These are phyloP conservation scores for Coranthus polyacanthus DNA, from an alignment of 2,797 vertebrate genomes.

Conservation along the genomic window DNA sequence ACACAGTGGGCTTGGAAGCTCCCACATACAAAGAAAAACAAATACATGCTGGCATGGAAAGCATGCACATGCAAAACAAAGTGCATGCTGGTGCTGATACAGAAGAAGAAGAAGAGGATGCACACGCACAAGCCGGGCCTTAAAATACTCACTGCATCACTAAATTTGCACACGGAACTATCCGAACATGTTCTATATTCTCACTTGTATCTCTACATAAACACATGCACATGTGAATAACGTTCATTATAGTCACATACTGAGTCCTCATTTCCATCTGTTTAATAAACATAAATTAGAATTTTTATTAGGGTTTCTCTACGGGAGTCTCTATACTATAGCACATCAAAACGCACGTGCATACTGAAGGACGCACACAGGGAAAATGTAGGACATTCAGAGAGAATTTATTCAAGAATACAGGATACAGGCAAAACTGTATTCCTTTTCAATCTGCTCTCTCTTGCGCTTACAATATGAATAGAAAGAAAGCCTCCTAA, in stretches of 20 bases:
- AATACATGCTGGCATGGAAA: slow-evolving; percentile 53
- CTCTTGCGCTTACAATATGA: slow-evolving; percentile 20
- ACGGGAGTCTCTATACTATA: slow-evolving; percentile 53
- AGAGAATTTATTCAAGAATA: slow-evolving; percentile 66
- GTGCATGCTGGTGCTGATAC: slow-evolving; percentile 21
- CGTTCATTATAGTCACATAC: slow-evolving; percentile 38
- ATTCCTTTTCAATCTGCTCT: slow-evolving; percentile 55
- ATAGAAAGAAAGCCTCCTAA: slow-evolving; percentile 21
- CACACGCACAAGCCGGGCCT: slow-evolving; percentile 12
- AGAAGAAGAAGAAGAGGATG: neutral
- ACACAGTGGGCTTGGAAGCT: slow-evolving; percentile 16
- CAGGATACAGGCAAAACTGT: slow-evolving; percentile 43
- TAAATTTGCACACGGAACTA: slow-evolving; percentile 18
- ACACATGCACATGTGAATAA: slow-evolving; percentile 18
- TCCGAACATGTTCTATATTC: slow-evolving; percentile 20
- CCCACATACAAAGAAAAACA: slow-evolving; percentile 62
- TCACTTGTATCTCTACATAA: slow-evolving; percentile 9
- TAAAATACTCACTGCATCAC: neutral
- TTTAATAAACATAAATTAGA: slow-evolving; percentile 73
- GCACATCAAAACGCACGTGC: slow-evolving; percentile 49
- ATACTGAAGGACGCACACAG: slow-evolving; percentile 26
- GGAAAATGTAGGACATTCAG: slow-evolving; percentile 71
- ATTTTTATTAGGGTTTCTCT: slow-evolving; percentile 64
- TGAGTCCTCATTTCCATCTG: slow-evolving; percentile 50
- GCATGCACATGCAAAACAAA: slow-evolving; percentile 43